These are phyloP conservation scores for Kuschelorhynchus macadamiae DNA, from an alignment of 2,888 invertebrate genomes.

Conservation along the genomic window DNA sequence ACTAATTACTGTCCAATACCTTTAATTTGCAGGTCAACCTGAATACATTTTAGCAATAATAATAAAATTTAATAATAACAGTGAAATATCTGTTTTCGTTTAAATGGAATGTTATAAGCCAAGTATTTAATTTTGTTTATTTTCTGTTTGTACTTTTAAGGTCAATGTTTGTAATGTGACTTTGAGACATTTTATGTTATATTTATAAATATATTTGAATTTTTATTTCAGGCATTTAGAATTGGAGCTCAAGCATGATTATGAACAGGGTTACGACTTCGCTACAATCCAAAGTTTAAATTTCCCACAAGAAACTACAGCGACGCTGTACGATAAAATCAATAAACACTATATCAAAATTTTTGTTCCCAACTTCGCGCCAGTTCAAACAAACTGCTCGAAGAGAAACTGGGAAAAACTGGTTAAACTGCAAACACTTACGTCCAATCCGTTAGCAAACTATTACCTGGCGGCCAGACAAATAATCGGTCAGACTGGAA, in stretches of 20 bases:
- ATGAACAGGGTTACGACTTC: slow-evolving; percentile 62
- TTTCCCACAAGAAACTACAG: slow-evolving; percentile 71
- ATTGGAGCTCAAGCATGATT: slow-evolving; percentile 58
- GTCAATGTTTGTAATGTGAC: too few relatives aligned
- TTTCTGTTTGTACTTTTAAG: too few relatives aligned
- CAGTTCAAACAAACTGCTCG: slow-evolving; percentile 76
- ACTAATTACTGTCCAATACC: too few relatives aligned
- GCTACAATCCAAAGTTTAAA: slow-evolving; percentile 65
- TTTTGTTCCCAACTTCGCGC: slow-evolving; percentile 76
- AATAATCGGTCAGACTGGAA: slow-evolving; percentile 71
- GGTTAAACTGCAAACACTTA: slow-evolving; percentile 72
- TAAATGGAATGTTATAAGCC: too few relatives aligned
- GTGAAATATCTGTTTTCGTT: too few relatives aligned
- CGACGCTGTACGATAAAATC: slow-evolving; percentile 74
- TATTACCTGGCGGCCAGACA: slow-evolving; percentile 81
- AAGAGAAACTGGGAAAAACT: slow-evolving; percentile 76
- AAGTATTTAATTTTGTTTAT: too few relatives aligned
- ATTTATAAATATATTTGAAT: too few relatives aligned
- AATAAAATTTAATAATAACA: too few relatives aligned
- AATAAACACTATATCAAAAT: slow-evolving; percentile 78
- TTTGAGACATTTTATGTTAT: too few relatives aligned
- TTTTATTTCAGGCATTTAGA: slow-evolving; percentile 43
- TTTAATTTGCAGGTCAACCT: too few relatives aligned
- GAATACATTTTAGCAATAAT: too few relatives aligned
- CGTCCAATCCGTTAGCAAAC: slow-evolving; percentile 58